Base-by-base conservation (phyloP, 2,797 vertebrate genomes). In the Eptatretus atami region DNA sequence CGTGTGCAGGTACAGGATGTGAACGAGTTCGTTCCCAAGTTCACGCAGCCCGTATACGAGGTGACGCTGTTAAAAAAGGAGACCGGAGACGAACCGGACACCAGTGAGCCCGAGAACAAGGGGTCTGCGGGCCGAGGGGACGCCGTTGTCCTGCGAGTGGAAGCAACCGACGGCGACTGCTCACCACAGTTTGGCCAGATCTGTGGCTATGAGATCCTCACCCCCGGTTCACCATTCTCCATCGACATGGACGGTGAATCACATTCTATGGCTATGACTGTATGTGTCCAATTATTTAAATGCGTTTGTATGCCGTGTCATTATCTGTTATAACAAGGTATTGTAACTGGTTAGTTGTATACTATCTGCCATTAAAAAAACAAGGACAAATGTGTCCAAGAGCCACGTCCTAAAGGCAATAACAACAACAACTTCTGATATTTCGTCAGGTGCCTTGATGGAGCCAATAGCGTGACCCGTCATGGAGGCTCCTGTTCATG, bases 121-220 rank as follows among this genome's bases (percentile, higher is more conserved):
- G 80, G 52, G 75, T 83, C 64, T 94, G 94, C 2, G 84, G 80
- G 3, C 85, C 86, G 1, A 83, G 86, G 0, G 84, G 93, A 88
- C 0, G 90, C 93, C 71, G 82, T 80, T 31, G 84, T 96, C 53
- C 73, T 95, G 67, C 80, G 82, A 0, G 87, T 95, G 69, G 88
- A 96, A 74, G 92, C 92, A 52, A 76, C 93, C n/a, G 92, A 98
- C 1, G 86, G 84, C 0, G 92, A 98, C 78, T 98, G 92, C 71
- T 98, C 92, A 0, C 92, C 92, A 0, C 92, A 98, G 74, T 98
- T 93, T 75, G 95, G 92, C 76, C 92, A 98, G 76, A 95, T 98
- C 69, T 98, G 92, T 78, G 95, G 94, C 79, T 98, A 98, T 2
- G 84, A 98, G 78, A 96, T 98, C 74, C 81, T 94, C 68, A 98